Evolutionary conservation across 1,140 invertebrate species (phyloP).

Genomic region (Tribolium madens): DNA sequence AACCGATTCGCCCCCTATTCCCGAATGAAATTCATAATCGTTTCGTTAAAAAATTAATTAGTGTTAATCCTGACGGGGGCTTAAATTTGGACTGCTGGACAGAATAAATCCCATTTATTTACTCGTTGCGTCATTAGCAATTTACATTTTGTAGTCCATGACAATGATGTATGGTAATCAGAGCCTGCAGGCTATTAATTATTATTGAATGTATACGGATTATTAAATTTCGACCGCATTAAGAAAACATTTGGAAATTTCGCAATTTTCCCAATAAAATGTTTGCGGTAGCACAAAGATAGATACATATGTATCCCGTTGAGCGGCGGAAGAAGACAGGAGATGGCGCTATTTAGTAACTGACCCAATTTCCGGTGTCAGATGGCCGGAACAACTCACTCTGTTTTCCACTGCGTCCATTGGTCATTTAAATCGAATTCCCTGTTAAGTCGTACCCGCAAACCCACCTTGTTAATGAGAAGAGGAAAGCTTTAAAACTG

Average conservation of each 20-base stretch:
- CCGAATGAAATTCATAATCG: not conserved
- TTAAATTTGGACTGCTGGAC: constrained; percentile 14
- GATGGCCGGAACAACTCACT: constrained; percentile 58
- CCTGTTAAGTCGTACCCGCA: constrained; percentile 28
- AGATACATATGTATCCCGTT: constrained; percentile 48
- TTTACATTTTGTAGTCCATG: constrained; percentile 32
- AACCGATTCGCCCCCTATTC: too few relatives aligned
- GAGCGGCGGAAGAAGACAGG: constrained; percentile 54
- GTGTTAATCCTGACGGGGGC: not conserved
- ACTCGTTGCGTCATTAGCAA: constrained; percentile 14
- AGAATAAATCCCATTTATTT: constrained; percentile 31
- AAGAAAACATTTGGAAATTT: not conserved
- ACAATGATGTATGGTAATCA: constrained; percentile 32
- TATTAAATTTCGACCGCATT: not conserved
- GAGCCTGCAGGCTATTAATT: constrained; percentile 21
- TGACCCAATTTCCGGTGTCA: constrained; percentile 60
- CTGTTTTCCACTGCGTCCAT: constrained; percentile 56
- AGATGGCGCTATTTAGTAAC: constrained; percentile 59
- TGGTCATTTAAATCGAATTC: constrained; percentile 54
- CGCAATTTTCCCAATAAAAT: not conserved
- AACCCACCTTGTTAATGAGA: constrained; percentile 31
- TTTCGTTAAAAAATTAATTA: constrained; percentile 27
- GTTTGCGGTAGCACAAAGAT: constrained; percentile 32
- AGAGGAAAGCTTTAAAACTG: constrained; percentile 31
- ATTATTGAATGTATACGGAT: constrained; percentile 2